A percentile compares a stretch with the other conserved stretches of the same genome.
Evolutionary conservation across 2,888 invertebrate species (phyloP).

Genomic region (Atethmia centrago): DNA sequence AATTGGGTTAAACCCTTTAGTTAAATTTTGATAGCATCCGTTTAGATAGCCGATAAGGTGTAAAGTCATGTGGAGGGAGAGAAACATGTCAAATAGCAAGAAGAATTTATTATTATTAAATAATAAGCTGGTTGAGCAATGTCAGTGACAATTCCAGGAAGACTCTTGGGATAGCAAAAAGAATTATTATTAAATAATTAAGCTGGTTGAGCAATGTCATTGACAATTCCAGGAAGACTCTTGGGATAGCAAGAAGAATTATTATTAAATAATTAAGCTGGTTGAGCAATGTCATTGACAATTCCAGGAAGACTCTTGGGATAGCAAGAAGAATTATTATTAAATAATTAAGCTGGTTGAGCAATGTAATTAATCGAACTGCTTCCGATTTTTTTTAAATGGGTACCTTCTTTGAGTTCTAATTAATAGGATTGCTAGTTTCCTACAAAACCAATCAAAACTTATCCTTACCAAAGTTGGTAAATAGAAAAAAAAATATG

Average conservation of each 20-base stretch:
- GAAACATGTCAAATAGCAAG: background rate
- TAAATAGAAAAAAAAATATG: slow-evolving; percentile 34
- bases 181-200: no score
- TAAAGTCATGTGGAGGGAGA: slow-evolving; percentile 6
- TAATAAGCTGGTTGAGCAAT: no score
- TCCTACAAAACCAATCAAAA: slow-evolving; percentile 14
- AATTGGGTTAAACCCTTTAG: slow-evolving; percentile 81
- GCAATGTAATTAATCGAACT: slow-evolving; percentile 4
- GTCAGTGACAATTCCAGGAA: no score
- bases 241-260: background rate
- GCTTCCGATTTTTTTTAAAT: background rate
- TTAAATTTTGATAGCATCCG: slow-evolving; percentile 71
- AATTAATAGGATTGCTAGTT: background rate
- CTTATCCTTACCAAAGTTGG: background rate
- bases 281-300: background rate
- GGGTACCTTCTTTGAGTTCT: background rate
- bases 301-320: background rate
- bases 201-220: no score
- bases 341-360: background rate
- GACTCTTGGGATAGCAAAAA: no score
- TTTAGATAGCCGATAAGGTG: slow-evolving; percentile 59
- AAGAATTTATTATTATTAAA: no score
- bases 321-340: background rate
- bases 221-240: no score
- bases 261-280: background rate